Evolutionary conservation across 2,888 invertebrate species (phyloP), one percentile per base, ranked within the genome.

Genomic region (Taenaris catops): DNA sequence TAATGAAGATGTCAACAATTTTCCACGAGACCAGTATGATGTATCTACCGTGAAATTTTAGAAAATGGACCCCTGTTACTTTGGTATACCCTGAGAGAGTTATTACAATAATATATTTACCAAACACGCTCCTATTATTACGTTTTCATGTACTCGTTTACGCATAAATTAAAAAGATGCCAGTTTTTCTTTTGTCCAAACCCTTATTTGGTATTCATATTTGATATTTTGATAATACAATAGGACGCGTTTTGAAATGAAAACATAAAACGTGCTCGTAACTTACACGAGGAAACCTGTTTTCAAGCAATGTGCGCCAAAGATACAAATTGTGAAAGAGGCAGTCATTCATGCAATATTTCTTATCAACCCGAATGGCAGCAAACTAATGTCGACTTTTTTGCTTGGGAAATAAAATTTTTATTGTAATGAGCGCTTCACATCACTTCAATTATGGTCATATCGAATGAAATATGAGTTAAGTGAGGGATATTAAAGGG

Each of bases 201-300:
- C 84, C 86, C 84, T 84, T 79, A 84, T 84, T 84, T 84, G 79
- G 84, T 86, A 84, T 84, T 86, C 84, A 86, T 86, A 80, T 84
- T 84, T 80, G 79, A 79, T 78, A 78, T 76, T 84, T 76, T 72
- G 80, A 65, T 78, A 76, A 69, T 70, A 86, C 81, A 86, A 86
- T 80, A 79, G 69, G 61, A 58, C 63, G 72, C 63, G 63, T 72
- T 78, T 70, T 72, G 62, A 67, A 74, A 75, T 61, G 73, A 70
- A 76, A 78, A 79, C 66, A 81, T 63, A 71, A 66, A 71, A 72
- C 58, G 55, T 53, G 59, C 58, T 59, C 66, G 58, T 63, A 64
- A 63, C 63, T 68, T 69, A 70, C 70, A 66, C 63, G 75, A 61
- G 79, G 31, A 81, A 84, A 84, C 84, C 84, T 76, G 83, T 84